Percentiles rank a stretch among this genome's conserved stretches.
Evolutionary conservation across 2,888 invertebrate genomes (phyloP).

Genomic region (Ferrisia virgata): DNA sequence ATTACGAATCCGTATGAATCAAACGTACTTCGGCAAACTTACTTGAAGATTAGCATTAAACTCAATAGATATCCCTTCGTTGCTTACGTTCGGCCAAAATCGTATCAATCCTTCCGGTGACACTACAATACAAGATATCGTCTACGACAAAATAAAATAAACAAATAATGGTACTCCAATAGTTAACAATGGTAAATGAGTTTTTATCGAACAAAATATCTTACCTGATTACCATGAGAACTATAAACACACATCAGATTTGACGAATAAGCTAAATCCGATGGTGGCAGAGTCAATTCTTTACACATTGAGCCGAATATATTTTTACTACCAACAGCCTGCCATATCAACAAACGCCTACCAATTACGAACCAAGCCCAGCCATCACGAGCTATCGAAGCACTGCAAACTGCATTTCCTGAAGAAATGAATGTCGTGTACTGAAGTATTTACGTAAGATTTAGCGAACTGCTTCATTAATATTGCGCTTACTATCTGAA

Average conservation of each 20-base stretch:
- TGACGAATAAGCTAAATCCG: constrained; percentile 86
- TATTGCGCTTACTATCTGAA: constrained; percentile 21
- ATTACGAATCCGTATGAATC: background rate
- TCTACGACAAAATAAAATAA: too few species aligned
- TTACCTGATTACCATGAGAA: constrained; percentile 57
- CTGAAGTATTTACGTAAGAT: background rate
- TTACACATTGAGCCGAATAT: constrained; percentile 64
- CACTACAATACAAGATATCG: constrained; percentile 84
- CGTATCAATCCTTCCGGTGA: constrained; percentile 89
- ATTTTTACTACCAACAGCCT: constrained; percentile 54
- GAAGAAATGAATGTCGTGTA: background rate
- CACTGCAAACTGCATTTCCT: constrained; percentile 42
- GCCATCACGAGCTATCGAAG: constrained; percentile 61
- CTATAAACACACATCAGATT: constrained; percentile 74
- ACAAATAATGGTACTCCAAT: background rate
- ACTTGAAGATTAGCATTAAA: constrained; percentile 76
- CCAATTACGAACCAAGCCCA: constrained; percentile 87
- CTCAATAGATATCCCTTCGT: constrained; percentile 82
- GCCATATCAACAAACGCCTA: constrained; percentile 82
- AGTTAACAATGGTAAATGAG: too few species aligned
- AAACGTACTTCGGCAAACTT: constrained; percentile 5
- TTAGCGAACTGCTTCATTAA: background rate
- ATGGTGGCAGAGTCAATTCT: constrained; percentile 84
- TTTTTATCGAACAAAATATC: background rate
- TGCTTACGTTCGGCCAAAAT: constrained; percentile 89